phyloP scores from a whole-genome alignment of 2,113 vertebrate species.

The Hemiprocne comata region DNA sequence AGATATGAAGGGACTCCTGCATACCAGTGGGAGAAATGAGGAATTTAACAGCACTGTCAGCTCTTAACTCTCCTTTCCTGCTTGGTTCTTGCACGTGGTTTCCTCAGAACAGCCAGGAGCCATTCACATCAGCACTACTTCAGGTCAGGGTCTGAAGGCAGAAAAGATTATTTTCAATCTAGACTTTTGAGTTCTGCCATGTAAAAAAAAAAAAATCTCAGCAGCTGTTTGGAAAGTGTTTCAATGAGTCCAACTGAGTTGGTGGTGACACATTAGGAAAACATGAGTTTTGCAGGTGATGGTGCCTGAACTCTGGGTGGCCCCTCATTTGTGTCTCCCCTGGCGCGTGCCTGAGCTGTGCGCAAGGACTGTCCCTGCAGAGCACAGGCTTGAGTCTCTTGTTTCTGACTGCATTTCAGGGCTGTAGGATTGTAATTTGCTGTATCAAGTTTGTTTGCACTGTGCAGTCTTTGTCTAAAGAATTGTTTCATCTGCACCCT shows the following conservation, averaged over 20 bases:
- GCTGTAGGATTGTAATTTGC: background rate
- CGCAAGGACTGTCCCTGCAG: accelerated
- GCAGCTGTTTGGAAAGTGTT: background rate
- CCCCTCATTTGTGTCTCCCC: background rate
- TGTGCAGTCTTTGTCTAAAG: background rate
- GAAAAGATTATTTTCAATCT: background rate
- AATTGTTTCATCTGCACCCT: background rate
- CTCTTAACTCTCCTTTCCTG: background rate
- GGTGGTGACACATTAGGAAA: background rate
- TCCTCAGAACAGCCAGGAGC: background rate
- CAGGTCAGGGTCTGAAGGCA: background rate
- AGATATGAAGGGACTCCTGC: background rate
- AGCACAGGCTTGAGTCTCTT: background rate
- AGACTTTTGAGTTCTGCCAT: background rate
- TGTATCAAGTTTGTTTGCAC: background rate
- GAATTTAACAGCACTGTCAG: background rate
- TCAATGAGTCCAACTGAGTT: background rate
- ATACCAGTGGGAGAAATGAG: background rate
- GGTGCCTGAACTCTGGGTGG: background rate
- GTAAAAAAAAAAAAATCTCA: background rate
- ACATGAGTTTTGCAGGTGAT: background rate
- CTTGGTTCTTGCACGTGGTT: background rate
- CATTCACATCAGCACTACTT: background rate
- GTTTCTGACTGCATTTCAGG: background rate
- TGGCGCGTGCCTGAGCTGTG: background rate